Evolutionary conservation across 2,888 invertebrate species (phyloP).

Genomic region (Drosophila mercatorum): DNA sequence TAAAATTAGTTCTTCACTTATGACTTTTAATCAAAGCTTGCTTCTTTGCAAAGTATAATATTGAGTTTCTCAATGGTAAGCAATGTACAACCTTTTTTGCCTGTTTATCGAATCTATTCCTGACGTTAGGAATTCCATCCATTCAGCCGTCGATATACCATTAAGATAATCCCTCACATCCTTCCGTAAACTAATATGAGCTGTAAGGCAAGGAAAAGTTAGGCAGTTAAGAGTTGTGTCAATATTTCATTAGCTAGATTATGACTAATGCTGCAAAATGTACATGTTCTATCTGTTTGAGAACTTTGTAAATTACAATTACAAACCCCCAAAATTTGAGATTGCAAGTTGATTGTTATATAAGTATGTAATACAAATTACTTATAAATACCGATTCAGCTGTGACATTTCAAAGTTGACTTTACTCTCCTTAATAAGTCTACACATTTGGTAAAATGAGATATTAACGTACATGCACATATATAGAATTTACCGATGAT

Average conservation of each 20-base stretch:
- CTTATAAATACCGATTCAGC: background rate
- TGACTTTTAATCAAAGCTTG: background rate
- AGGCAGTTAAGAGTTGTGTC: background rate
- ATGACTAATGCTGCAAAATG: background rate
- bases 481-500: background rate
- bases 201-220: slow-evolving; percentile 26
- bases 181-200: slow-evolving; percentile 27
- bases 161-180: slow-evolving; percentile 40
- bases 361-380: background rate
- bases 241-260: background rate
- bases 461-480: background rate
- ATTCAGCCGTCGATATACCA: slow-evolving; percentile 51
- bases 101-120: slow-evolving; percentile 63
- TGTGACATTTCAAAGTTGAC: background rate
- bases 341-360: background rate
- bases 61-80: background rate
- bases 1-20: background rate
- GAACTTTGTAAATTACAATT: background rate
- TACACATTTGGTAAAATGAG: background rate
- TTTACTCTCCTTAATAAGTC: background rate
- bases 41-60: background rate
- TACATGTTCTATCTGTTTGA: background rate
- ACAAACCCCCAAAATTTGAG: no score
- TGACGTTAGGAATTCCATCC: slow-evolving; percentile 51
- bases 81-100: slow-evolving; percentile 57